Conservation (phyloP, 1,140 invertebrate species). For the Aethina tumida region DNA sequence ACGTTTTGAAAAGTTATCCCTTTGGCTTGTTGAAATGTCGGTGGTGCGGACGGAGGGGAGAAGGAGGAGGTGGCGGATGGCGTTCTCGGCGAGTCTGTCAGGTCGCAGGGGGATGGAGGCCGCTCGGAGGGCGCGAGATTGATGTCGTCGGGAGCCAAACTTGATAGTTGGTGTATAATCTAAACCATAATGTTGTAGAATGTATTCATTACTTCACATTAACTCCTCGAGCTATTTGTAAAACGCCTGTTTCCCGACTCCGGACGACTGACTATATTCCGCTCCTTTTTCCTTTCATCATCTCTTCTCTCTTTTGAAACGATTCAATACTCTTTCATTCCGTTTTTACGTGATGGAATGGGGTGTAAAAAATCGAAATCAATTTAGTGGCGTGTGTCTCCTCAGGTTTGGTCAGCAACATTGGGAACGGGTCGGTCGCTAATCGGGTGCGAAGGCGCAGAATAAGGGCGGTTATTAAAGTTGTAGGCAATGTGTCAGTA, state of each 20-base stretch:
- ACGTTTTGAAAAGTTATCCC: not conserved
- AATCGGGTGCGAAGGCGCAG: conserved; percentile 22
- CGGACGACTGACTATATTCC: too few relatives aligned
- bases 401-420: too few relatives aligned
- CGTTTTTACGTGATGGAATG: not conserved
- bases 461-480: conserved; percentile 23
- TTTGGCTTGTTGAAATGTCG: not conserved
- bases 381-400: not conserved
- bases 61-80: not conserved
- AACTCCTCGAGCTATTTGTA: conserved; percentile 32
- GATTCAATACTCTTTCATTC: too few relatives aligned
- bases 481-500: conserved; percentile 30
- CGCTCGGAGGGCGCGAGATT: conserved; percentile 27
- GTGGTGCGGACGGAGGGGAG: not conserved
- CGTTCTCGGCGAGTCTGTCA: not conserved
- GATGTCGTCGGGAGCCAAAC: conserved; percentile 29
- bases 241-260: too few relatives aligned
- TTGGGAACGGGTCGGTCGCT: too few relatives aligned
- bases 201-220: conserved; percentile 36
- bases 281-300: too few relatives aligned
- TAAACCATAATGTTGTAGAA: conserved; percentile 36
- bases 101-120: conserved; percentile 5
- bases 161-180: conserved; percentile 36
- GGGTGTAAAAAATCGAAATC: not conserved
- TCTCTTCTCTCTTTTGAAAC: too few relatives aligned